phyloP scores from a whole-genome alignment of 2,113 vertebrate species.

The Lanius ludovicianus region DNA sequence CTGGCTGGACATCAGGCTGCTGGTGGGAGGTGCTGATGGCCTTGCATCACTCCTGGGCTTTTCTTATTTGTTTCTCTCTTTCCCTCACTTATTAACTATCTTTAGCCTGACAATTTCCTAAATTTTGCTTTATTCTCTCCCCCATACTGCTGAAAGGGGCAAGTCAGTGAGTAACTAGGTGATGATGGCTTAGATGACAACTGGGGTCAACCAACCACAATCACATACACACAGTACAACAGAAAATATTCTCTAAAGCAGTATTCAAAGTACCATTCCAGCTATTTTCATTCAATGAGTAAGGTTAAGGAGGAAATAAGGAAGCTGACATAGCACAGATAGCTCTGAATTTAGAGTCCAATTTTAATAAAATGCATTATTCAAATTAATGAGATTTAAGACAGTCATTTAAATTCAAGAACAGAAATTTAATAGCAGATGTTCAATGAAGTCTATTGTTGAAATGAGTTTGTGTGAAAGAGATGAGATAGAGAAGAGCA shows the following conservation, averaged over 20 bases:
- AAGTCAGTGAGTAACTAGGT: rapidly evolving
- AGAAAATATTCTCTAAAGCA: background rate
- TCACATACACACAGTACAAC: background rate
- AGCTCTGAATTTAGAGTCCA: background rate
- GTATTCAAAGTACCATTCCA: background rate
- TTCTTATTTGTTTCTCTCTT: background rate
- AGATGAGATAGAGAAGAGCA: background rate
- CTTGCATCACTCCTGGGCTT: background rate
- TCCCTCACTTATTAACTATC: background rate
- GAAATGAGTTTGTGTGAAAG: background rate
- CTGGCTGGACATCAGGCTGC: background rate
- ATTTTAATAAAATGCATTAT: constrained; percentile 37
- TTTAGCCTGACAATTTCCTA: background rate
- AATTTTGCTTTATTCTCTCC: background rate
- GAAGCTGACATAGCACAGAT: background rate
- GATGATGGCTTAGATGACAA: background rate
- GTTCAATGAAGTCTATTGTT: background rate
- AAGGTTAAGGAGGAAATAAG: background rate
- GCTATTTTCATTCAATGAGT: background rate
- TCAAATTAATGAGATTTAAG: constrained; percentile 40
- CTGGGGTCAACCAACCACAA: background rate
- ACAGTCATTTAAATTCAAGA: constrained; percentile 33
- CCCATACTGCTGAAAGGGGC: background rate
- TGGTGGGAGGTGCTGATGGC: background rate
- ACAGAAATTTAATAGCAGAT: constrained; percentile 12